Conservation (phyloP, 2,113 vertebrate species). For the Sclerurus mexicanus region DNA sequence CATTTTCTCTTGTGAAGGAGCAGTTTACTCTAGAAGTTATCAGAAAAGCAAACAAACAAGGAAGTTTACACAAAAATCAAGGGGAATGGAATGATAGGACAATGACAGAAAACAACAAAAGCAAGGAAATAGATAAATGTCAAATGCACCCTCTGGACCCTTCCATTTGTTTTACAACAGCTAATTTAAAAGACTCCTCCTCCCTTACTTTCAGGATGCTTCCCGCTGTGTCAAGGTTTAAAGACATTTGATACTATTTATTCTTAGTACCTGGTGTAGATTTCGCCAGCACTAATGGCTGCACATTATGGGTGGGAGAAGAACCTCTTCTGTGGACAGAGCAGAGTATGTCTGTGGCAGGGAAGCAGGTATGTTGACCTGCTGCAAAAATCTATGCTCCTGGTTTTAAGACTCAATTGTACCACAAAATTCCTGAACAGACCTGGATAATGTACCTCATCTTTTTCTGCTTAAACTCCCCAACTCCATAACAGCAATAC, state of each 20-base stretch:
- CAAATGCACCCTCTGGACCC: slow-evolving; percentile 24
- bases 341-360: background rate
- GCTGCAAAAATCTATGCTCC: background rate
- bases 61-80: slow-evolving; percentile 67
- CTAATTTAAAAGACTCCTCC: slow-evolving; percentile 50
- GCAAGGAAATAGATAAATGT: slow-evolving; percentile 63
- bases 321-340: background rate
- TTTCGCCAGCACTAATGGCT: slow-evolving; percentile 37
- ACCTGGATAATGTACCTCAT: background rate
- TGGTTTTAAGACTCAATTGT: background rate
- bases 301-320: background rate
- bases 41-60: slow-evolving; percentile 75
- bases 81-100: slow-evolving; percentile 59
- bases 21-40: slow-evolving; percentile 53
- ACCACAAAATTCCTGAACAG: background rate
- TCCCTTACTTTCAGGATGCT: slow-evolving; percentile 21
- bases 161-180: slow-evolving; percentile 56
- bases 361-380: background rate
- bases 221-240: slow-evolving; percentile 3
- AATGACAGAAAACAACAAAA: slow-evolving; percentile 66
- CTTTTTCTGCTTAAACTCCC: background rate
- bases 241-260: slow-evolving; percentile 33
- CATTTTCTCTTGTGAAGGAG: slow-evolving; percentile 11
- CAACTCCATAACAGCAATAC: background rate
- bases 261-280: slow-evolving; percentile 30